Evolutionary conservation across 1,140 invertebrate genomes (phyloP).

Genomic region (Microplitis demolitor): DNA sequence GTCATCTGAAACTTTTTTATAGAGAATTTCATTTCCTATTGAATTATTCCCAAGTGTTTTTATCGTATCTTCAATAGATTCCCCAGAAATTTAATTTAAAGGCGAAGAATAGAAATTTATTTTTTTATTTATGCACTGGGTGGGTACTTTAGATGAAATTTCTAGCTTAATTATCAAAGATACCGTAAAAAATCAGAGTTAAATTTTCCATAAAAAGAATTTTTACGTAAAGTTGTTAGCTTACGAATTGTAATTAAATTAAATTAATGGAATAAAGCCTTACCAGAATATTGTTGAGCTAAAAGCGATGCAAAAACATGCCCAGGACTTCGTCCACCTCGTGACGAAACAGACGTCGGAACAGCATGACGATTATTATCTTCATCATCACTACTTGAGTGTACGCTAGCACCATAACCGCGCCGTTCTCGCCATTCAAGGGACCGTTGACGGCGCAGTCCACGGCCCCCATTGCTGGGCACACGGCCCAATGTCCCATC

Average conservation of each 20-base stretch:
- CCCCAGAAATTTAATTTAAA: no score
- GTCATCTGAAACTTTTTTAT: no score
- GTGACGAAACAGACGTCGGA: slow-evolving; percentile 41
- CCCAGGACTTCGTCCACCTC: slow-evolving; percentile 64
- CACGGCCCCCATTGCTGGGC: slow-evolving; percentile 53
- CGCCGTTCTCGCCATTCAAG: slow-evolving; percentile 68
- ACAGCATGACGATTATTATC: slow-evolving; percentile 62
- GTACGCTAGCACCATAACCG: slow-evolving; percentile 56
- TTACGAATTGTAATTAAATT: background rate
- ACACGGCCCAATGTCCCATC: slow-evolving; percentile 58
- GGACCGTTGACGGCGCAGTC: slow-evolving; percentile 66
- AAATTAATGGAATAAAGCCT: slow-evolving; percentile 32
- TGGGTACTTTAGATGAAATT: no score
- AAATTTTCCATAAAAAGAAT: no score
- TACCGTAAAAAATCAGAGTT: no score
- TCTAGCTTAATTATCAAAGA: no score
- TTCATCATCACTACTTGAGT: slow-evolving; percentile 69
- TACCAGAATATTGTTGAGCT: slow-evolving; percentile 60
- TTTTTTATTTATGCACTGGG: no score
- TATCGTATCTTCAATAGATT: no score
- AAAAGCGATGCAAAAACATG: slow-evolving; percentile 68
- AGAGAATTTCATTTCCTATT: no score
- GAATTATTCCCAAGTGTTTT: no score
- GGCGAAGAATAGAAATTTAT: no score
- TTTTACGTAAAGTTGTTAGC: no score